phyloP scores from a whole-genome alignment of 2,888 invertebrate species.

The Drosophila longiperda region DNA sequence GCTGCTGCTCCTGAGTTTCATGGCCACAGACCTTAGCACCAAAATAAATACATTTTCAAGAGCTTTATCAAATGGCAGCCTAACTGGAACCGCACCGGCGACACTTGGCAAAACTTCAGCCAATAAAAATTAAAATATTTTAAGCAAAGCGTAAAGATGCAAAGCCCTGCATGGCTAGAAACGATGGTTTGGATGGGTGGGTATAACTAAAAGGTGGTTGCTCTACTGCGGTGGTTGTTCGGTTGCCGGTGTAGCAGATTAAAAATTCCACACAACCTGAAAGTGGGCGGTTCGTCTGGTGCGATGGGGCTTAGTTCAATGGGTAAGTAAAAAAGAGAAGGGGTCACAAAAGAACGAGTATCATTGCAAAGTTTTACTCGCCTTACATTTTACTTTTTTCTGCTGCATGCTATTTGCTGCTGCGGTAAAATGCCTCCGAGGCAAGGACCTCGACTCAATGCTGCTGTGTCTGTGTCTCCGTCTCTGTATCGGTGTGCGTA shows the following conservation, averaged over 20 bases:
- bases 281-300: conserved; percentile 18
- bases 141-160: conserved; percentile 78
- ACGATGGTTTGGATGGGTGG: background rate
- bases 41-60: conserved; percentile 77
- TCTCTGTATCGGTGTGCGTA: conserved; percentile 9
- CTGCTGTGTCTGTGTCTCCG: conserved; percentile 15
- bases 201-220: conserved; percentile 14
- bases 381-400: conserved; percentile 42
- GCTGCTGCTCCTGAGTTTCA: conserved; percentile 16
- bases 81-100: conserved; percentile 45
- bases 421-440: conserved; percentile 72
- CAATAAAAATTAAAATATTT: conserved; percentile 80
- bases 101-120: conserved; percentile 72
- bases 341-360: conserved; percentile 54
- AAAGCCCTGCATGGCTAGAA: conserved; percentile 69
- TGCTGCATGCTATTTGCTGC: conserved; percentile 68
- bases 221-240: conserved; percentile 49
- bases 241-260: conserved; percentile 69
- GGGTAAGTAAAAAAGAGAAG: background rate
- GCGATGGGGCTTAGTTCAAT: background rate
- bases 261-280: conserved; percentile 79
- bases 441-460: conserved; percentile 48
- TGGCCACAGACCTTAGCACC: conserved; percentile 46
- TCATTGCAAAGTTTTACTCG: conserved; percentile 75
- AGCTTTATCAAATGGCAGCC: conserved; percentile 69